Evolutionary conservation across 2,113 vertebrate species (phyloP).

Genomic region (Anthoscopus minutus): DNA sequence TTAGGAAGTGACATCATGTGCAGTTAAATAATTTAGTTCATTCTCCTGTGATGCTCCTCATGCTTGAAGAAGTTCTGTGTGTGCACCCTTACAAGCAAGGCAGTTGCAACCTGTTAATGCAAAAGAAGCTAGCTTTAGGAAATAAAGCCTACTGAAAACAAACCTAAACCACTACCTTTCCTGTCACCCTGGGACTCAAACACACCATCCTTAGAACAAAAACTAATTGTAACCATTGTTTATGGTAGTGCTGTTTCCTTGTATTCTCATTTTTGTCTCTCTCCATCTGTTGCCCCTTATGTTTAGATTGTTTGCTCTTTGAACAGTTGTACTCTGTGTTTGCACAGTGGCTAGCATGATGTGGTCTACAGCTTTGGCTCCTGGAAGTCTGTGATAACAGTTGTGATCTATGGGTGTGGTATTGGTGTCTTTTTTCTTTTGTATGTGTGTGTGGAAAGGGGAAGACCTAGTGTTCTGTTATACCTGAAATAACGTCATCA

Average conservation of each 20-base stretch:
- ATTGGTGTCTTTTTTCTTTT: background rate
- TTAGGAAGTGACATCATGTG: background rate
- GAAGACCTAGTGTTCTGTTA: background rate
- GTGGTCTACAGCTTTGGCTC: background rate
- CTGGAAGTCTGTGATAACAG: background rate
- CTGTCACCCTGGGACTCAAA: background rate
- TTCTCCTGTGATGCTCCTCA: background rate
- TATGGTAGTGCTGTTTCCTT: background rate
- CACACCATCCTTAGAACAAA: background rate
- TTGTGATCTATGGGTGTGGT: background rate
- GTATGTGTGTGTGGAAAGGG: background rate
- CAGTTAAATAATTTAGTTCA: background rate
- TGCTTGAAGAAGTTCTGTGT: background rate
- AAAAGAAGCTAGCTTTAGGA: background rate
- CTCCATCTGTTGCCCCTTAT: conserved; percentile 8
- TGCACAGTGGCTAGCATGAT: background rate
- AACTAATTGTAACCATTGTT: background rate
- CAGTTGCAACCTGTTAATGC: background rate
- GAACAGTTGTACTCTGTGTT: background rate
- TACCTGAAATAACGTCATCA: background rate
- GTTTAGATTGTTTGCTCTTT: conserved; percentile 15
- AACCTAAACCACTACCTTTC: background rate
- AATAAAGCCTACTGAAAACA: background rate
- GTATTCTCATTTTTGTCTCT: background rate
- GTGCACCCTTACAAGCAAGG: background rate